These are phyloP conservation scores for Grus americana DNA, from an alignment of 2,113 vertebrate species.

Conservation along the genomic window DNA sequence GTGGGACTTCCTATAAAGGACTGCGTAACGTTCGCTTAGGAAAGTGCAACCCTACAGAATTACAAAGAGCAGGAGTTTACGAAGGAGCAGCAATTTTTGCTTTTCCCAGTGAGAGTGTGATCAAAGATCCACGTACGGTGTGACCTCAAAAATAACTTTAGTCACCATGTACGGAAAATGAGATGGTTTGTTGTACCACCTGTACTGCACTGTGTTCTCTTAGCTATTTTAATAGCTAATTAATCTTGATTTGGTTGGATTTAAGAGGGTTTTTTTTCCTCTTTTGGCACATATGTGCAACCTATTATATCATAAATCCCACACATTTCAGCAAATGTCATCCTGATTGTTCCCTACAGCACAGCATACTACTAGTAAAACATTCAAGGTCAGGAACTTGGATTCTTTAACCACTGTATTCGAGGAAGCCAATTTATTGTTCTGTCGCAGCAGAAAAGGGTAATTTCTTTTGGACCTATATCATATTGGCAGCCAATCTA, in stretches of 20 bases:
- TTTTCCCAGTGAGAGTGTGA: constrained; percentile 66
- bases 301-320: constrained; percentile 83
- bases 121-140: not conserved
- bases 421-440: constrained; percentile 78
- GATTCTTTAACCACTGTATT: constrained; percentile 77
- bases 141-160: not conserved
- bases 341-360: constrained; percentile 79
- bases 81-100: not conserved
- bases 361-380: constrained; percentile 73
- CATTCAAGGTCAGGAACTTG: constrained; percentile 78
- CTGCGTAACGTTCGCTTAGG: constrained; percentile 39
- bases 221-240: constrained; percentile 77
- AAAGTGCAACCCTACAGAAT: constrained; percentile 25
- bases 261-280: constrained; percentile 62
- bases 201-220: constrained; percentile 56
- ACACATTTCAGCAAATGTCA: constrained; percentile 78
- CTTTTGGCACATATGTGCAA: constrained; percentile 75
- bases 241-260: constrained; percentile 81
- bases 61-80: not conserved
- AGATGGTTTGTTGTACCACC: constrained; percentile 63
- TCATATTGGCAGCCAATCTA: constrained; percentile 71
- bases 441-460: constrained; percentile 62
- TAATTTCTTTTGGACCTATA: constrained; percentile 73
- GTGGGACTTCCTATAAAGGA: constrained; percentile 5
- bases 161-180: not conserved